phyloP scores from a whole-genome alignment of 2,113 vertebrate genomes.

The Fulica atra region DNA sequence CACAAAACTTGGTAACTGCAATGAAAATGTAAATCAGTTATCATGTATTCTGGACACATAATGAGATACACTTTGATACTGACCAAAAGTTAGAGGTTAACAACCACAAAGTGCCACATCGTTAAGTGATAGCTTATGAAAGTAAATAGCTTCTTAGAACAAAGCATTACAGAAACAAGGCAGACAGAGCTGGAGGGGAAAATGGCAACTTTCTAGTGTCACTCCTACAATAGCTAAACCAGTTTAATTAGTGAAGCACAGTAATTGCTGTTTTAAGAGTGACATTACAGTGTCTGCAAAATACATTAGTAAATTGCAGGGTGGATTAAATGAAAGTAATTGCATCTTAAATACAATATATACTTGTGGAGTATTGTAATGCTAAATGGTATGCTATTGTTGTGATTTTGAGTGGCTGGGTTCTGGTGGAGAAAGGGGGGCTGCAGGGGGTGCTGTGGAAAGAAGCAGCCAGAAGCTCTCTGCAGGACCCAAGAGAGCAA shows the following conservation, averaged over 20 bases:
- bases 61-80: not conserved
- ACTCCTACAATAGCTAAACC: not conserved
- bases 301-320: not conserved
- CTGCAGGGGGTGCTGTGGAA: too few relatives aligned
- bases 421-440: too few relatives aligned
- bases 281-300: not conserved
- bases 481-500: too few relatives aligned
- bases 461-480: too few relatives aligned
- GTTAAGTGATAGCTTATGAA: not conserved
- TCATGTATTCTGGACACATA: not conserved
- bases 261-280: conserved; percentile 17
- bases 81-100: not conserved
- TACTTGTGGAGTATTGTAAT: not conserved
- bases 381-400: not conserved
- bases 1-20: not conserved
- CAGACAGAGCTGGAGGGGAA: not conserved
- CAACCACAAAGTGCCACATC: not conserved
- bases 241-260: not conserved
- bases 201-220: not conserved
- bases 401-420: too few relatives aligned
- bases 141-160: not conserved
- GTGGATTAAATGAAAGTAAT: not conserved
- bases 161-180: not conserved
- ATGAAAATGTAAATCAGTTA: not conserved
- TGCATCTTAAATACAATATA: not conserved